Conservation (phyloP, 1,140 invertebrate genomes). For the Aphis gossypii region DNA sequence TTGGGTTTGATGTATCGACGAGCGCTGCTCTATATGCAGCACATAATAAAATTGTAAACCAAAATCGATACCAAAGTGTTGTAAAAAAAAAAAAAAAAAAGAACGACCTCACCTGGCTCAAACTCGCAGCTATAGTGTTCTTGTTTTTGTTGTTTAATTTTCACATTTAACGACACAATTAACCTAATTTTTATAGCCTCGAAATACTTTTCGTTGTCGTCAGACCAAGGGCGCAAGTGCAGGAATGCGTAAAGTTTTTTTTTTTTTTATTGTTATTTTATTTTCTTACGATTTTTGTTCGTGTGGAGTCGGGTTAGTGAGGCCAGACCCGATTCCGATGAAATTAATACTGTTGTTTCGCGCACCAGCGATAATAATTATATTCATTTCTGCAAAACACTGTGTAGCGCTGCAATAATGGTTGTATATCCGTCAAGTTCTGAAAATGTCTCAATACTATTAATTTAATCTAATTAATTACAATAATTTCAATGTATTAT, state of each 20-base stretch:
- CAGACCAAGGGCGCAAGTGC: neutral
- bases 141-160: conserved; percentile 24
- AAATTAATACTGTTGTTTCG: neutral
- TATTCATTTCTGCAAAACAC: neutral
- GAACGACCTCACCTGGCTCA: neutral
- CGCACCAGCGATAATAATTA: neutral
- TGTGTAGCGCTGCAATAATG: no score
- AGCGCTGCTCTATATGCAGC: neutral
- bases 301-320: neutral
- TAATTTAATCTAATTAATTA: neutral
- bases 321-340: neutral
- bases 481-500: neutral
- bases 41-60: neutral
- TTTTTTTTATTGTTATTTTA: neutral
- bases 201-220: neutral
- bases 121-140: neutral
- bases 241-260: neutral
- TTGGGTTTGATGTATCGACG: neutral
- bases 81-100: neutral
- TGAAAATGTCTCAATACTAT: neutral
- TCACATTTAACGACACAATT: conserved; percentile 29
- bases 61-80: neutral
- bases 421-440: neutral
- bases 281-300: neutral
- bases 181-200: conserved; percentile 21